A percentile compares a stretch with the other conserved stretches of the same genome.
phyloP scores from a whole-genome alignment of 2,888 invertebrate species.

The Phragmatobia fuliginosa region DNA sequence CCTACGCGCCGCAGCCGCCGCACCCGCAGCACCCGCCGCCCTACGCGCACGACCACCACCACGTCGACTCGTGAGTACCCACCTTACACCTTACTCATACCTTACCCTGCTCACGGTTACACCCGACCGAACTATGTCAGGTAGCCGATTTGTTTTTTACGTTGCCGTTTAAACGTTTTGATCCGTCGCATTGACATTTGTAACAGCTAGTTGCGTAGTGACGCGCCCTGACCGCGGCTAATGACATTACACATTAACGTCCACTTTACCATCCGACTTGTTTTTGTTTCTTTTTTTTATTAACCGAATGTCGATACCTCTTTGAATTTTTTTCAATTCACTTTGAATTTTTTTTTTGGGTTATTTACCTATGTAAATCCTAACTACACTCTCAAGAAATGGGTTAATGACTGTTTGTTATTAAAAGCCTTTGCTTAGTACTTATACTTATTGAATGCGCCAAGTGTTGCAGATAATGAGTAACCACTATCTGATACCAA shows the following conservation, averaged over 20 bases:
- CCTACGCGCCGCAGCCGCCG: constrained; percentile 67
- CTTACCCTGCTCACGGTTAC: neutral
- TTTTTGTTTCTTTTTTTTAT: constrained; percentile 28
- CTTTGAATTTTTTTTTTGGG: no score
- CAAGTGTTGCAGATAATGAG: no score
- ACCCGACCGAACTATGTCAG: neutral
- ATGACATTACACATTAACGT: constrained; percentile 45
- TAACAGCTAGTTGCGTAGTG: constrained; percentile 6
- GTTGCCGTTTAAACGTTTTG: neutral
- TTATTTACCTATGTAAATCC: no score
- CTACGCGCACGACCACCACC: constrained; percentile 71
- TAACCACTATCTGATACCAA: neutral
- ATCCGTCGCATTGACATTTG: neutral
- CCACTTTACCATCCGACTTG: constrained; percentile 10
- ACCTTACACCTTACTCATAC: no score
- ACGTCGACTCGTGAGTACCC: constrained; percentile 73
- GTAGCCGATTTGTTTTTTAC: neutral
- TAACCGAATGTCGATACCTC: neutral
- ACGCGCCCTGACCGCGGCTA: constrained; percentile 33
- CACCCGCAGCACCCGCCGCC: constrained; percentile 69
- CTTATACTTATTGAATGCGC: no score
- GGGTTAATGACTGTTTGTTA: no score
- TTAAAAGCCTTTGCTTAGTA: no score
- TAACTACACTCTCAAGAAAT: no score
- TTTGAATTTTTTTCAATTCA: neutral